Percentiles rank a stretch among this genome's conserved stretches.
Conservation (phyloP, 2,113 vertebrate genomes). For the Gorsachius goisagi region DNA sequence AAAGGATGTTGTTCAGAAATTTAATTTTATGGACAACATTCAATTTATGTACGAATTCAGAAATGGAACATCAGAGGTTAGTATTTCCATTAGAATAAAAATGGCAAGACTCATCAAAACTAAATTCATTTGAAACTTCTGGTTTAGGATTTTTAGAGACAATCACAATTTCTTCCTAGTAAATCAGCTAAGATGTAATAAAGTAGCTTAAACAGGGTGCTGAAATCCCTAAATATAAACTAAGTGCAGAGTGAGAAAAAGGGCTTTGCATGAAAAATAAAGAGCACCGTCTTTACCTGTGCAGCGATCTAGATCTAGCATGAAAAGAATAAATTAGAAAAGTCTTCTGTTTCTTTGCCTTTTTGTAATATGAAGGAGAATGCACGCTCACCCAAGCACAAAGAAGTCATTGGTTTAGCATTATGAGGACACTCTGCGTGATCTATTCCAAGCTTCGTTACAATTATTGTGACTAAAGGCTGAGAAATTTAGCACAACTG, state of each 20-base stretch:
- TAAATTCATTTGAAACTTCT: neutral
- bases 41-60: neutral
- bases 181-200: neutral
- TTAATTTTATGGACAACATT: neutral
- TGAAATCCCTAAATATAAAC: neutral
- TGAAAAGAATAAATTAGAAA: neutral
- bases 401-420: neutral
- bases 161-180: neutral
- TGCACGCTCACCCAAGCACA: conserved; percentile 5
- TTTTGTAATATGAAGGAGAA: neutral
- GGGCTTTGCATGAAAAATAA: neutral
- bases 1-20: neutral
- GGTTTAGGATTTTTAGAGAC: neutral
- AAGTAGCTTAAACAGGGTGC: neutral
- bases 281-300: neutral
- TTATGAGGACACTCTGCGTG: neutral
- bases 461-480: neutral
- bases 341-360: neutral
- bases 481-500: conserved; percentile 6
- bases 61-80: neutral
- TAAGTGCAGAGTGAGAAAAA: neutral
- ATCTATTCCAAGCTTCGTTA: neutral
- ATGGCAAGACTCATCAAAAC: neutral
- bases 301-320: neutral
- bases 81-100: neutral